These are phyloP conservation scores for Eurytoma californica DNA, from an alignment of 2,888 invertebrate species.

Conservation along the genomic window DNA sequence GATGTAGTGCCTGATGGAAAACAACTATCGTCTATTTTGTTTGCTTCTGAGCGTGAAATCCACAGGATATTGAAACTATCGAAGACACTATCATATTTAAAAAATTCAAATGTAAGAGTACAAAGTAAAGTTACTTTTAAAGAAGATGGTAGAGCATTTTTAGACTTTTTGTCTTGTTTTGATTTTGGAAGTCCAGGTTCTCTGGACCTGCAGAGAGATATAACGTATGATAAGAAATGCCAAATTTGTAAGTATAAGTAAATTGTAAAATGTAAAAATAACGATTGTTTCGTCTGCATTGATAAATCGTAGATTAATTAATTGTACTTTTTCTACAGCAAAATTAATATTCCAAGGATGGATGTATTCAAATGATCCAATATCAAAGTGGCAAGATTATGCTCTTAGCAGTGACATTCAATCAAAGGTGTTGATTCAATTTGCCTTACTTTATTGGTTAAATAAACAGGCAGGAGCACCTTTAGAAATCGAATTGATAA, in stretches of 20 bases:
- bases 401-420: slow-evolving; percentile 77
- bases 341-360: slow-evolving; percentile 74
- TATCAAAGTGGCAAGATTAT: slow-evolving; percentile 71
- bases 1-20: slow-evolving; percentile 60
- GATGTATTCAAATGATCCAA: slow-evolving; percentile 71
- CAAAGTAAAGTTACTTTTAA: slow-evolving; percentile 70
- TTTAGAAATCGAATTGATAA: slow-evolving; percentile 81
- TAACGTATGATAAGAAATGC: slow-evolving; percentile 72
- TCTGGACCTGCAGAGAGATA: slow-evolving; percentile 73
- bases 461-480: slow-evolving; percentile 76
- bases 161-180: slow-evolving; percentile 72
- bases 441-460: slow-evolving; percentile 85
- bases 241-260: slow-evolving; percentile 68
- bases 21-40: slow-evolving; percentile 62
- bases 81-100: slow-evolving; percentile 62
- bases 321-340: slow-evolving; percentile 62
- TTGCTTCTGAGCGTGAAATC: slow-evolving; percentile 73
- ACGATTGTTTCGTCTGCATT: slow-evolving; percentile 21
- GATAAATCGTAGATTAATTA: slow-evolving; percentile 2
- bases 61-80: slow-evolving; percentile 71
- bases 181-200: slow-evolving; percentile 66
- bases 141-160: slow-evolving; percentile 68
- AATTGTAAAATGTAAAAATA: neutral
- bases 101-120: slow-evolving; percentile 57
- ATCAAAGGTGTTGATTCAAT: slow-evolving; percentile 82